These are phyloP conservation scores for Pyrgus malvae DNA, from an alignment of 2,888 invertebrate genomes.

Conservation along the genomic window DNA sequence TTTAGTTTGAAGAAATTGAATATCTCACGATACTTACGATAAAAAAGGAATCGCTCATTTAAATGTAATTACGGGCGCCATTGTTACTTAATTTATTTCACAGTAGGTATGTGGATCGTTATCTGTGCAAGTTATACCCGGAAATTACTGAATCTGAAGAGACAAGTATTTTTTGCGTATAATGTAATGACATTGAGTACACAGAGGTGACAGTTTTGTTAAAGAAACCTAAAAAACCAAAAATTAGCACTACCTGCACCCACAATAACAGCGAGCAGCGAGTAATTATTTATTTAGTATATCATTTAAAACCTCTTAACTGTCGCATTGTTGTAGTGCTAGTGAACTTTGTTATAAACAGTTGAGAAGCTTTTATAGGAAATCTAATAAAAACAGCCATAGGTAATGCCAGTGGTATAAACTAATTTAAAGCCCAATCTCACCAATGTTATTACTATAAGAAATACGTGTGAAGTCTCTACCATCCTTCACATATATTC, in stretches of 20 bases:
- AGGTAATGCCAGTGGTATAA: too few relatives aligned
- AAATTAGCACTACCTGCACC: conserved; percentile 3
- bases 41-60: conserved; percentile 43
- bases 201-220: conserved; percentile 20
- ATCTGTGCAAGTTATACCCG: conserved; percentile 14
- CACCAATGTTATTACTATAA: too few relatives aligned
- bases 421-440: too few relatives aligned
- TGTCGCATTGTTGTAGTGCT: too few relatives aligned
- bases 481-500: too few relatives aligned
- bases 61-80: conserved; percentile 34
- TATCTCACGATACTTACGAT: conserved; percentile 55
- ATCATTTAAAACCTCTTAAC: not conserved
- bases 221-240: conserved; percentile 3
- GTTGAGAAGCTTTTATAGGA: too few relatives aligned
- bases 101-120: conserved; percentile 19
- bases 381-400: too few relatives aligned
- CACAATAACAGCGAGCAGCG: not conserved
- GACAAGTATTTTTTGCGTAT: conserved; percentile 10
- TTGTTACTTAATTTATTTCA: conserved; percentile 25
- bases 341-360: too few relatives aligned
- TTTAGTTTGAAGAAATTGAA: conserved; percentile 70
- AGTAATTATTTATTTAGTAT: not conserved
- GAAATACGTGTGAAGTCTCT: too few relatives aligned
- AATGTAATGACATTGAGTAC: conserved; percentile 8
- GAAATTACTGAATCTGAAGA: conserved; percentile 20